Evolutionary conservation across 2,888 invertebrate genomes (phyloP), one percentile per base, ranked within the genome.

Genomic region (Agrotis ipsilon): DNA sequence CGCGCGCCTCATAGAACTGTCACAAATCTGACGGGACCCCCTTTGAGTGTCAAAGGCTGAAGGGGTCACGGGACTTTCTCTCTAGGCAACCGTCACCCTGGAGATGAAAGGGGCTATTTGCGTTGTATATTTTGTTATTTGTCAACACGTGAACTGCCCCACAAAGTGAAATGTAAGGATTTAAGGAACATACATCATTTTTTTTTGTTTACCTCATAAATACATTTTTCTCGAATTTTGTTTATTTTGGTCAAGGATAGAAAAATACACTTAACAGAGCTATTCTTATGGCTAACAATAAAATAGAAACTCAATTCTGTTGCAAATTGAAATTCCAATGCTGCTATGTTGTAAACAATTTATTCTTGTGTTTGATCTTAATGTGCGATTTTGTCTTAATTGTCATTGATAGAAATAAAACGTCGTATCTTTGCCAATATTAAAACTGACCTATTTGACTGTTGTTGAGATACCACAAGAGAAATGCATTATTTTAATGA

Each of bases 281-380:
- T 64, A 43, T 60, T 45, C 4, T 57, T 43, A 16, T 45, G 5
- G n/a, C 18, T 55, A 9, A 24, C 49, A 65, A 55, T 57, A 51
- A 72, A 72, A 24, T 5, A 18, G 13, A 54, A 39, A 46, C 45
- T 57, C 18, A 57, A 58, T 70, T 49, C 14, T 51, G 57, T 57
- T 13, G 24, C 14, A 24, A 32, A 54, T 32, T 32, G 9, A 65
- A 55, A 60, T 45, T 60, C 49, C 21, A 24, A 27, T 54, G 54
- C 55, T 48, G 39, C 16, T 18, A 43, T 54, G 54, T 55, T 48
- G 39, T 70, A 43, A 54, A 54, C 52, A 59, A 18, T 39, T 54
- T 59, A n/a, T 62, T 14, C 4, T 46, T 32, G 27, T 19, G n/a
- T n/a, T n/a, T 45, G 68, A 58, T 68, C 18, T 69, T 16, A 70